Conservation (phyloP, 2,797 vertebrate genomes). For the Acridotheres tristis region DNA sequence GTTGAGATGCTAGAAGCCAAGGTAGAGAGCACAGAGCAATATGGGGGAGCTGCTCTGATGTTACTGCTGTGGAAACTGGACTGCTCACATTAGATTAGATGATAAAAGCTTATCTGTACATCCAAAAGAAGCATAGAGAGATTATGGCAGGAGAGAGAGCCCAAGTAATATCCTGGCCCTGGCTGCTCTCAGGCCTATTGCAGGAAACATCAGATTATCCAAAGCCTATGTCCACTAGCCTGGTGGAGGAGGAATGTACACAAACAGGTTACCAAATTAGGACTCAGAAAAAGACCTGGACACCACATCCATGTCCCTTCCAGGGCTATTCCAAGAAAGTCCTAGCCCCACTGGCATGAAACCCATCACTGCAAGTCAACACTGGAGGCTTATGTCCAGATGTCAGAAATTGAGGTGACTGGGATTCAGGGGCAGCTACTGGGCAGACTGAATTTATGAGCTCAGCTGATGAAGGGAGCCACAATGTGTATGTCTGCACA, state of each 20-base stretch:
- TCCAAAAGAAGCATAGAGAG: background rate
- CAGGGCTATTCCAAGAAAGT: background rate
- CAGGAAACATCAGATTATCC: background rate
- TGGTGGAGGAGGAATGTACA: background rate
- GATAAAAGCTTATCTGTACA: background rate
- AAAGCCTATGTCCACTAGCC: background rate
- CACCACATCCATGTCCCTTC: background rate
- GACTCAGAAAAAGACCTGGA: background rate
- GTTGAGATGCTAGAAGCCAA: background rate
- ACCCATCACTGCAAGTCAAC: fast-evolving
- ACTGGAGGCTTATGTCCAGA: background rate
- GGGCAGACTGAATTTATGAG: background rate
- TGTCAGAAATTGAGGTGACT: background rate
- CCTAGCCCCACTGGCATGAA: background rate
- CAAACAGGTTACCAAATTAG: background rate
- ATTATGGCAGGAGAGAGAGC: background rate
- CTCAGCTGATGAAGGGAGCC: background rate
- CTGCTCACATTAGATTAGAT: background rate
- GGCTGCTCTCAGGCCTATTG: background rate
- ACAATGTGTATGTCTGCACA: background rate
- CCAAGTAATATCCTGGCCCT: background rate
- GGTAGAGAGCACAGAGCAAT: background rate
- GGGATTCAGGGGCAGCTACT: background rate
- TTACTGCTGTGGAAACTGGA: background rate
- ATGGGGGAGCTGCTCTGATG: background rate